These are phyloP conservation scores for Apoda limacodes DNA, from an alignment of 2,888 invertebrate species.

Conservation along the genomic window DNA sequence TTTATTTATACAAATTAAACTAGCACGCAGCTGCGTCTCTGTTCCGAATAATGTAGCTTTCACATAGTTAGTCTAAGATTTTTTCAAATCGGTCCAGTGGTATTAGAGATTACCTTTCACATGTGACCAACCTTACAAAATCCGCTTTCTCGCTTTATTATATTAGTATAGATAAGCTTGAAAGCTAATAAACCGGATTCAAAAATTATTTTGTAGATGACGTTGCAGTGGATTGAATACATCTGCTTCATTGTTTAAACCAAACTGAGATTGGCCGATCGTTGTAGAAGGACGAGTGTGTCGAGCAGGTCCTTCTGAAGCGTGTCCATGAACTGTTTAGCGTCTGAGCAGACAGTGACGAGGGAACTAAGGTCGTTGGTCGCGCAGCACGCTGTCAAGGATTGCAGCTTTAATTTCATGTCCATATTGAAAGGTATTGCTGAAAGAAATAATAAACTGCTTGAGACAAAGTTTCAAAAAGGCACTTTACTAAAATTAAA, in stretches of 20 bases:
- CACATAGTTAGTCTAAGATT: no score
- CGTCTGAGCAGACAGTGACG: conserved; percentile 35
- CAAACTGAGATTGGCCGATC: conserved; percentile 19
- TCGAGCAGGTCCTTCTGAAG: conserved; percentile 43
- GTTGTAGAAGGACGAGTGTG: conserved; percentile 29
- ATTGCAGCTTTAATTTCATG: conserved; percentile 47
- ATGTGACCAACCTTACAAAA: no score
- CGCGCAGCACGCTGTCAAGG: conserved; percentile 38
- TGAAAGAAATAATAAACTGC: conserved; percentile 32
- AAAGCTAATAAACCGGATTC: no score
- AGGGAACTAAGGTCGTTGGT: conserved; percentile 40
- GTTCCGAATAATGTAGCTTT: no score
- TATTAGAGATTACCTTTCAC: no score
- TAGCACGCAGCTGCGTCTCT: no score
- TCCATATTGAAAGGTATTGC: conserved; percentile 42
- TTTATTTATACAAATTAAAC: no score
- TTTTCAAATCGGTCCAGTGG: no score
- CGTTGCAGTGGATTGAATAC: conserved; percentile 6
- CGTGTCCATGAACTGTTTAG: conserved; percentile 32
- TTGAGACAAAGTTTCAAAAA: no score
- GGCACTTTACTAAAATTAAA: no score
- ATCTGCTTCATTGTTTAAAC: conserved; percentile 13
- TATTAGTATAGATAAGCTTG: not conserved
- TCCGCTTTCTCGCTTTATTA: no score
- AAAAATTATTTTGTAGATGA: conserved; percentile 6